Evolutionary conservation across 1,140 invertebrate genomes (phyloP).

Genomic region (Eufriesea mexicana): DNA sequence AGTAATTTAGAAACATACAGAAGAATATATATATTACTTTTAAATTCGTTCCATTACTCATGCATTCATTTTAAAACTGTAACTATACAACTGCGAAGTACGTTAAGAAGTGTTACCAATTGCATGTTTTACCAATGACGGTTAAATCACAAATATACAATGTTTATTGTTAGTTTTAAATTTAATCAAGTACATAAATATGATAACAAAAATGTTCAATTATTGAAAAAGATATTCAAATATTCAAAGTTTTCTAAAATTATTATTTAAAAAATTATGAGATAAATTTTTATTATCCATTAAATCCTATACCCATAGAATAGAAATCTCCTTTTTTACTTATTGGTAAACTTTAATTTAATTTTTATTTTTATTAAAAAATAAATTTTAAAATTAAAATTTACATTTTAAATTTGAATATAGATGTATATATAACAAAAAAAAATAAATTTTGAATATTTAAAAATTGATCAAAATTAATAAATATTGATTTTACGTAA

Average conservation of each 20-base stretch:
- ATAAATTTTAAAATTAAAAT: neutral
- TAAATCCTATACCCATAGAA: neutral
- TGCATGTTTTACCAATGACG: neutral
- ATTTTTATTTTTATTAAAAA: neutral
- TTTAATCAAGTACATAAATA: neutral
- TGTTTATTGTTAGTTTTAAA: neutral
- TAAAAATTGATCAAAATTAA: neutral
- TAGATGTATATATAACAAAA: neutral
- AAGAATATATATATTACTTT: conserved; percentile 35
- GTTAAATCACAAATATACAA: neutral
- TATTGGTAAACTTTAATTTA: neutral
- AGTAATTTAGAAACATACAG: conserved; percentile 57
- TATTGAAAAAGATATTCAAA: neutral
- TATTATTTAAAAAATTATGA: neutral
- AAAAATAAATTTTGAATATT: neutral
- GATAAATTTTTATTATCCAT: neutral
- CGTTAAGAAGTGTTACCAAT: conserved; percentile 46
- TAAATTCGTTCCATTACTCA: conserved; percentile 46
- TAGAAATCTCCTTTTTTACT: neutral
- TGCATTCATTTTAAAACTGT: conserved; percentile 62
- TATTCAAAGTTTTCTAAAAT: neutral
- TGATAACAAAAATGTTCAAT: neutral
- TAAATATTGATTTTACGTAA: neutral
- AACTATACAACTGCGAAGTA: conserved; percentile 57
- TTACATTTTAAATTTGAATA: neutral